Evolutionary conservation across 2,113 vertebrate genomes (phyloP).

Genomic region (Melozone crissalis): DNA sequence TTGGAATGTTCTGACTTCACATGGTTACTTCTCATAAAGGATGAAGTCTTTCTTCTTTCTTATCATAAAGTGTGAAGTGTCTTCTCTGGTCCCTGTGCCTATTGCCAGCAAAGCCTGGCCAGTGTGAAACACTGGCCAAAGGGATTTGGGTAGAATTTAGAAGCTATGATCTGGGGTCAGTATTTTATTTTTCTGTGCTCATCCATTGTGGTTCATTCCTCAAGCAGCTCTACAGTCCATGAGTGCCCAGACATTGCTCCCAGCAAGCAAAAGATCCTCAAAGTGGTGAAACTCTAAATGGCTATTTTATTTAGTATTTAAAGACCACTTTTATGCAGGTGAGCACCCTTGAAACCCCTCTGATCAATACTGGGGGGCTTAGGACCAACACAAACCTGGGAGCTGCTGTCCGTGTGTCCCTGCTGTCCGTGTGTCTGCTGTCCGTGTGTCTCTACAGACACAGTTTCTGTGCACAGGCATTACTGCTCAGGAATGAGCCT

Average conservation of each 20-base stretch:
- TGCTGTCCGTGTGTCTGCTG: background rate
- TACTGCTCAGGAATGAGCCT: background rate
- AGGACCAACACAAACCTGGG: rapidly evolving
- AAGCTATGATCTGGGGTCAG: background rate
- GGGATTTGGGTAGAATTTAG: background rate
- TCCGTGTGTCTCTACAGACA: background rate
- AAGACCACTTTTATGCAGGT: background rate
- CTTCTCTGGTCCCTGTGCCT: background rate
- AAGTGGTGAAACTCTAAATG: background rate
- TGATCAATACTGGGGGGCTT: background rate
- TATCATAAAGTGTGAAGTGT: background rate
- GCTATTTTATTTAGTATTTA: background rate
- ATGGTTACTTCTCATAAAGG: rapidly evolving
- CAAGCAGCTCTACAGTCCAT: background rate
- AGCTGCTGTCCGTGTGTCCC: background rate
- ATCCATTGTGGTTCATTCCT: background rate
- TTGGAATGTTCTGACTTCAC: background rate
- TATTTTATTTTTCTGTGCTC: background rate
- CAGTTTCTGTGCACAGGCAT: rapidly evolving
- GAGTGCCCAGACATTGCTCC: background rate
- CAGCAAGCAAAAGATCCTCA: background rate
- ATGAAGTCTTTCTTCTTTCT: background rate
- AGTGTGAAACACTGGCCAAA: background rate
- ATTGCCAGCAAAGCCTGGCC: background rate
- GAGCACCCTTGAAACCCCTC: background rate